phyloP scores from a whole-genome alignment of 2,797 vertebrate species.

The Phoeniculus purpureus region DNA sequence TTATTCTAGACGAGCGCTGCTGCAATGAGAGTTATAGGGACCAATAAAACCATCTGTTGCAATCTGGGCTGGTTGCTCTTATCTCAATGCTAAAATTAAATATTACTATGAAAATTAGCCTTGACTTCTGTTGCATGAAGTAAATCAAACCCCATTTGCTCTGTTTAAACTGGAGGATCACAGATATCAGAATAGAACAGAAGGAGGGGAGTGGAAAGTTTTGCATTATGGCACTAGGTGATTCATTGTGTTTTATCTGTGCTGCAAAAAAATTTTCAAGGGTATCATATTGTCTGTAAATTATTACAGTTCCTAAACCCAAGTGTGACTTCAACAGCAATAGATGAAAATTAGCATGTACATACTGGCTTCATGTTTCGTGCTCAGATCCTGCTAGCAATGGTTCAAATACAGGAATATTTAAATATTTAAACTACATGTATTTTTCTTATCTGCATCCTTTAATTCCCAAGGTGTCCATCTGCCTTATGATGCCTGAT shows the following conservation, averaged over 20 bases:
- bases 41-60: slow-evolving; percentile 23
- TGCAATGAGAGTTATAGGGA: not conserved
- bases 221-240: slow-evolving; percentile 32
- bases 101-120: slow-evolving; percentile 14
- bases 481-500: not conserved
- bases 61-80: slow-evolving; percentile 38
- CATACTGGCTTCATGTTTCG: not conserved
- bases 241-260: slow-evolving; percentile 50
- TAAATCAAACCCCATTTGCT: slow-evolving; percentile 55
- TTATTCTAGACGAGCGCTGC: not conserved
- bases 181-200: slow-evolving; percentile 10
- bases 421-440: not conserved
- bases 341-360: not conserved
- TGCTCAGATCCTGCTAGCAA: not conserved
- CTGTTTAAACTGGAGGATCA: not conserved
- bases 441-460: not conserved
- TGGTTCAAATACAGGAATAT: not conserved
- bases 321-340: not conserved
- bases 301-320: slow-evolving; percentile 10
- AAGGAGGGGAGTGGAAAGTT: not conserved
- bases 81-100: slow-evolving; percentile 49
- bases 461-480: not conserved
- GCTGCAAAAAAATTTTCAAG: slow-evolving; percentile 18
- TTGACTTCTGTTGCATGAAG: slow-evolving; percentile 16
- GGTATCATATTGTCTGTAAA: not conserved